Base-by-base conservation (phyloP, 1,140 invertebrate genomes). In the Scaptomyza hsui region DNA sequence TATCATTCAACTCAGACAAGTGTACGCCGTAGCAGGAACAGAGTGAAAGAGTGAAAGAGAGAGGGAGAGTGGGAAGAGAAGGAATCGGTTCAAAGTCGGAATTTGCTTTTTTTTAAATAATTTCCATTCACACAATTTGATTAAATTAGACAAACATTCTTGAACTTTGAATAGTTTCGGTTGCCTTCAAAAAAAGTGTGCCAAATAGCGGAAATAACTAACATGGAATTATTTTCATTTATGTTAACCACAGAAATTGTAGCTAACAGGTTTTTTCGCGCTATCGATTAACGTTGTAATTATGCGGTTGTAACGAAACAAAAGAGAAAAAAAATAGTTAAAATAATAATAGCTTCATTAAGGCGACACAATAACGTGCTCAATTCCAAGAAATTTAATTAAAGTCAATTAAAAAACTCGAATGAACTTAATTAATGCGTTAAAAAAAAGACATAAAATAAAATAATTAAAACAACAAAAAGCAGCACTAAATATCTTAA, bases 321-420 rank as follows among this genome's bases (percentile, higher is more conserved):
- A n/a, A 21, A 21, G 19, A 4, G 9, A 29, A 29, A 39, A n/a
- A 16, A 37, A 18, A 65, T 13, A 44, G 18, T 5, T 4, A 44
- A 44, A 44, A 37, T 35, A 37, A 37, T 37, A 61, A 53, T 52
- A 16, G 29, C 26, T 59, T 37, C 4, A 56, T 49, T n/a, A 29
- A 51, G 37, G 13, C 26, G 19, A n/a, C 24, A 68, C 47, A 68
- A 55, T 39, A 62, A 69, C 49, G 49, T 61, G 65, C 15, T 62
- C 65, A 67, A 64, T 55, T 85, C 81, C 81, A 85, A 73, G 81
- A 80, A 79, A 65, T 77, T 49, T 56, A 49, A 85, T 73, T 60
- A 64, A 64, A 45, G 39, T 63, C 79, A 83, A 83, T 85, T 83
- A 52, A 79, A 52, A 62, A 47, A 53, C 39, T 62, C 10, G 15